Conservation (phyloP, 1,140 invertebrate genomes). For the Arion vulgaris region DNA sequence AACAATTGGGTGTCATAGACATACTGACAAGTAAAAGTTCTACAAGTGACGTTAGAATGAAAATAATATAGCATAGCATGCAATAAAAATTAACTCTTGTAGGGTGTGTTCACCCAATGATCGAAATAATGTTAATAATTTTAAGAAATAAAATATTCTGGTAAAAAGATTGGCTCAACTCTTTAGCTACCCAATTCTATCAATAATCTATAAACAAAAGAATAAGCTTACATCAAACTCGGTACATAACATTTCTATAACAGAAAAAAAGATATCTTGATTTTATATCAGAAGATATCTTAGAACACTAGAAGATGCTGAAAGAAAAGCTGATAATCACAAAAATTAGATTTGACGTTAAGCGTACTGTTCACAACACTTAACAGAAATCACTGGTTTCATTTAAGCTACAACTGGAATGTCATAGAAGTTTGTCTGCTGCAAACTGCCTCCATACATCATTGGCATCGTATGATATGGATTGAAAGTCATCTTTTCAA, state of each 20-base stretch:
- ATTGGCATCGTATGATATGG: constrained; percentile 22
- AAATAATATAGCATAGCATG: no score
- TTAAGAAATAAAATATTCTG: no score
- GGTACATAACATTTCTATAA: neutral
- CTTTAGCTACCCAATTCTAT: neutral
- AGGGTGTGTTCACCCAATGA: no score
- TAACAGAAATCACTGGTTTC: neutral
- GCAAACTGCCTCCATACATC: neutral
- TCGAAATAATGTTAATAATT: no score
- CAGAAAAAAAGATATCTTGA: neutral
- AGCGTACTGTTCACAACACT: neutral
- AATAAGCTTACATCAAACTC: neutral
- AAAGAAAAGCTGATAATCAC: neutral
- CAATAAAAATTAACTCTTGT: no score
- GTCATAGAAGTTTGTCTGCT: constrained; percentile 14
- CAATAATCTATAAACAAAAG: neutral
- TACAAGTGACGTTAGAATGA: no score
- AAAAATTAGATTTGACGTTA: neutral
- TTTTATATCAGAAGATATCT: neutral
- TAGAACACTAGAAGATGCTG: neutral
- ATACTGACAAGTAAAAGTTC: no score
- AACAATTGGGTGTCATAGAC: no score
- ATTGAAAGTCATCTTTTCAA: constrained; percentile 22
- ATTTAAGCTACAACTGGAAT: constrained; percentile 29
- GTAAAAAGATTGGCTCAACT: neutral